phyloP scores from a whole-genome alignment of 2,113 vertebrate genomes.

The Cairina moschata region DNA sequence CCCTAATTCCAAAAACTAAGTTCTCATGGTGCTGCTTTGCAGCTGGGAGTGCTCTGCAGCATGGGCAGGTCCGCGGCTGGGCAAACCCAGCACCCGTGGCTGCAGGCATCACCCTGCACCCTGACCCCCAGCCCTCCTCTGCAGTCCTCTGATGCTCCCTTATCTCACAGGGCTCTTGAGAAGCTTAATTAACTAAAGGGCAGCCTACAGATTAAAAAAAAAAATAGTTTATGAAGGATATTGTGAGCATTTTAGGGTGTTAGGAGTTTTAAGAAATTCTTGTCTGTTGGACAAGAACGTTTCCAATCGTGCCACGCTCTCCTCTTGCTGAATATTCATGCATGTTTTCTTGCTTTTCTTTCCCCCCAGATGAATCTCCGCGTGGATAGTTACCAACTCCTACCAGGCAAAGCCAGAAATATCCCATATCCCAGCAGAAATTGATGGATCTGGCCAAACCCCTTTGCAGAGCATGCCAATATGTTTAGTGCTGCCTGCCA shows the following conservation, averaged over 20 bases:
- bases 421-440: not conserved
- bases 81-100: not conserved
- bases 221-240: not conserved
- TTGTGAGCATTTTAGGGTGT: not conserved
- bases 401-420: not conserved
- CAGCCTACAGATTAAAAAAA: not conserved
- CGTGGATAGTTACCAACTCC: not conserved
- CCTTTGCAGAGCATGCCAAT: not conserved
- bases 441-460: not conserved
- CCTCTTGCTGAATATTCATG: not conserved
- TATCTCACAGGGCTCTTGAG: not conserved
- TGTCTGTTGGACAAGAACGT: not conserved
- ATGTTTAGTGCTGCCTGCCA: not conserved
- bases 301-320: not conserved
- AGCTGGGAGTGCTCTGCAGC: rapidly evolving
- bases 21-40: not conserved
- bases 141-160: not conserved
- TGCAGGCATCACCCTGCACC: not conserved
- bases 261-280: not conserved
- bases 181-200: slow-evolving; percentile 31
- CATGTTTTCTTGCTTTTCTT: not conserved
- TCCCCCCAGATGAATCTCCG: not conserved
- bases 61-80: not conserved
- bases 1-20: not conserved
- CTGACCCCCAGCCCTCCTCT: not conserved